Evolutionary conservation across 2,888 invertebrate species (phyloP), one percentile per base, ranked within the genome.

Genomic region (Stictocephala bisonia): DNA sequence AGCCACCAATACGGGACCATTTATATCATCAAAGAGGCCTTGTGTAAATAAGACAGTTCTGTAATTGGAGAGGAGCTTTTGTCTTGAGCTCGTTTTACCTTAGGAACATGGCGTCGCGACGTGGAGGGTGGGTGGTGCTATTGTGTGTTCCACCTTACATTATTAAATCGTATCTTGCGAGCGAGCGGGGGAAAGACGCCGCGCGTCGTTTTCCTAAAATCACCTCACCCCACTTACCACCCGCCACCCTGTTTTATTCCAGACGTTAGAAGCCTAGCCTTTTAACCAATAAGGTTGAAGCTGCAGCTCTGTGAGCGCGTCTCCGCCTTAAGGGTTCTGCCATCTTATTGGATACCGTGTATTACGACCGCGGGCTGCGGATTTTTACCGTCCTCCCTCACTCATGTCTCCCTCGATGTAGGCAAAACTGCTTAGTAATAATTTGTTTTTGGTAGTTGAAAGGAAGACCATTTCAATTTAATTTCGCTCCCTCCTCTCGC

Each of bases 61-160:
- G 73, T 66, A 70, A 73, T 73, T 73, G 67, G 71, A 58, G 53
- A 71, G 18, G n/a, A n/a, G 73, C 73, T 73, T 73, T 73, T 70
- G 73, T 64, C 73, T 73, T 70, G 70, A 67, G 53, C 35, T 69
- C 69, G 58, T 66, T 73, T 69, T 69, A 66, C 64, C 71, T 73
- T 73, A 66, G 73, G 60, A 73, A 73, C 70, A 73, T 73, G 73
- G 73, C 73, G 73, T 50, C 73, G 58, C 15, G 68, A 29, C 11
- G 50, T 69, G 35, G 64, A 29, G 73, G 22, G 24, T 31, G 67
- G 51, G 15, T 22, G 67, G 56, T 48, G 24, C 50, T 44, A 73
- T 73, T 73, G 69, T 73, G 64, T 73, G 73, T 73, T 73, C 73
- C 73, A 73, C 73, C 73, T 73, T 73, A 70, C 73, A 73, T 73